phyloP scores from a whole-genome alignment of 2,113 vertebrate species.

The Notechis scutatus region DNA sequence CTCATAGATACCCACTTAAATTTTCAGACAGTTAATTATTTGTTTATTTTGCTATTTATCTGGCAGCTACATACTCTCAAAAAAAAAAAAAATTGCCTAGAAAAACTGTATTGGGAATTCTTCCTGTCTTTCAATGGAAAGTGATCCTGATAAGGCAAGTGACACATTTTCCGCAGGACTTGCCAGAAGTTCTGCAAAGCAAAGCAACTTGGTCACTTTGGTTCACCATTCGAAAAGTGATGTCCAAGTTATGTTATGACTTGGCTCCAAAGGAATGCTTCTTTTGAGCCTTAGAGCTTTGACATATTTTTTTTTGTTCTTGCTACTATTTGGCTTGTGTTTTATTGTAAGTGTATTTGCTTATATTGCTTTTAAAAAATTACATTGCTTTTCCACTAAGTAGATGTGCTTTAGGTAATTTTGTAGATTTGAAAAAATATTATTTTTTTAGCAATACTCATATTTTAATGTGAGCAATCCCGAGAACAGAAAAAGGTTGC shows the following conservation, averaged over 20 bases:
- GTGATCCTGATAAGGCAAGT: background rate
- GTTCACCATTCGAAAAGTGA: background rate
- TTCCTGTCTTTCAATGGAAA: background rate
- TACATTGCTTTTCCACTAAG: background rate
- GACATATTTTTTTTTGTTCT: background rate
- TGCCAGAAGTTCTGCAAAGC: background rate
- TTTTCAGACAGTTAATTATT: background rate
- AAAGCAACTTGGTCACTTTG: background rate
- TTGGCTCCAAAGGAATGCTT: background rate
- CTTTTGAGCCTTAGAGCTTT: background rate
- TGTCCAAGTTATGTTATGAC: background rate
- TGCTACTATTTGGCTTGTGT: background rate
- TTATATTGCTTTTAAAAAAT: background rate
- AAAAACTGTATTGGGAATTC: background rate
- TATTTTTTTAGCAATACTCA: background rate
- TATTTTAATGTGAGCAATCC: background rate
- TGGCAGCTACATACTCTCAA: background rate
- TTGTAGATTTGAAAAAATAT: background rate
- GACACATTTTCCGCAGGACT: background rate
- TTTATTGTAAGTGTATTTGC: background rate
- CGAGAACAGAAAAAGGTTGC: background rate
- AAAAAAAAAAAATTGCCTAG: background rate
- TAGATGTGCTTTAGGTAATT: background rate
- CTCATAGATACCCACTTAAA: background rate
- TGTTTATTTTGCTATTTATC: background rate